Percentiles rank a stretch among this genome's conserved stretches.
Evolutionary conservation across 2,888 invertebrate genomes (phyloP).

Genomic region (Microctonus brassicae): DNA sequence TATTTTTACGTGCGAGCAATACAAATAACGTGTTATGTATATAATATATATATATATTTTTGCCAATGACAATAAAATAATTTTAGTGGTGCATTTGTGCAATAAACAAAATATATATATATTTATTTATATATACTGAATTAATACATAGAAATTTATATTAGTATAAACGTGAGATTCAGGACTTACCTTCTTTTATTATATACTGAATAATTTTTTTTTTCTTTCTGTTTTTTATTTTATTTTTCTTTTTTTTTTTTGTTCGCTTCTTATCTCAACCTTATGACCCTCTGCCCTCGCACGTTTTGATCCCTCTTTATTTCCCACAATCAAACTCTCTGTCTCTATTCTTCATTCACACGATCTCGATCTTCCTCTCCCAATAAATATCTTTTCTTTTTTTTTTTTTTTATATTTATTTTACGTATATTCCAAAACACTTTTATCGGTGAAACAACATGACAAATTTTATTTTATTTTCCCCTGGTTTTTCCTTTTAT

Average conservation of each 20-base stretch:
- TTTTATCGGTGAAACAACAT: background rate
- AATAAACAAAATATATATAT: conserved; percentile 12
- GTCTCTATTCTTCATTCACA: background rate
- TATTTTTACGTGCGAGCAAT: conserved; percentile 24
- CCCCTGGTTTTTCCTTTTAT: background rate
- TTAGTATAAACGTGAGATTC: background rate
- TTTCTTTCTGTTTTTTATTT: conserved; percentile 2
- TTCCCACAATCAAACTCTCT: background rate
- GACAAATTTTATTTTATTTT: background rate
- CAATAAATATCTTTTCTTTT: background rate
- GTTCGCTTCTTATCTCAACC: conserved; percentile 2
- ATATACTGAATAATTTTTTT: background rate
- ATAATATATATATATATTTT: too few species aligned
- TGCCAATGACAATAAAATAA: conserved; percentile 1
- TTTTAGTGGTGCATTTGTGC: background rate
- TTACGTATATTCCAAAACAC: background rate
- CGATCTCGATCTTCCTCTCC: background rate
- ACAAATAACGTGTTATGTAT: conserved; percentile 9
- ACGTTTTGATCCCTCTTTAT: background rate
- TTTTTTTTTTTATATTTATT: background rate
- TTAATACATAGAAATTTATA: background rate
- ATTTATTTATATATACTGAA: background rate
- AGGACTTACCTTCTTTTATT: conserved; percentile 14
- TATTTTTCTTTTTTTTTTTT: too few species aligned
- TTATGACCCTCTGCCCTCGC: background rate